Base-by-base conservation (phyloP, 2,888 invertebrate genomes). In the Erebia epiphron region DNA sequence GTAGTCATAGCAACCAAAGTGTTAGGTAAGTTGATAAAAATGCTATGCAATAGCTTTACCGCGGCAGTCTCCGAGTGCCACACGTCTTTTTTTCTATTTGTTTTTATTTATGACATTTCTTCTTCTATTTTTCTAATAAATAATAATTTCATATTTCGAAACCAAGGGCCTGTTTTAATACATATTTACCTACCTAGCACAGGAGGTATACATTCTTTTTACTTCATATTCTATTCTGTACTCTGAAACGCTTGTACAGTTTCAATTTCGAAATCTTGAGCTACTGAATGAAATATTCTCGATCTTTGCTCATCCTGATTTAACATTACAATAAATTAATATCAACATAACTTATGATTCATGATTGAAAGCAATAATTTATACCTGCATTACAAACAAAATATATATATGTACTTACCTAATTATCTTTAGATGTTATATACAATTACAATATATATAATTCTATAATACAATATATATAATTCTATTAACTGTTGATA, bases 251-350 rank as follows among this genome's bases (percentile, higher is more conserved):
- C 81, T 78, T 75, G 77, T 73, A 83, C 78, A 80, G 79, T 81
- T 78, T 70, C 70, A 71, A 70, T 75, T 71, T 67, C 67, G 70
- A 73, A 73, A 72, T 68, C 57, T 70, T 70, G 72, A 69, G 60
- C 69, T 75, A 69, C 69, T 66, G 76, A 72, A 77, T 76, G 77
- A 76, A 79, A 75, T 83, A 80, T 82, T 78, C 68, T 72, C 79
- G 80, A 83, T 85, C 84, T 80, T 76, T 90, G 92, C 92, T 91
- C 92, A 92, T 92, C 89, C 81, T 82, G 82, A 84, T 89, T 88
- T 86, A 81, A 75, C 78, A 73, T 72, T 71, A 69, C 62, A 21
- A 43, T 43, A 35, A 35, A 54, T 62, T 49, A 62, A 13, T 68
- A 68, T 64, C 60, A 69, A 72, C 60, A 72, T 73, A 68, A 73